A percentile compares a stretch with the other conserved stretches of the same genome.
phyloP scores from a whole-genome alignment of 2,113 vertebrate species.

The Crotophaga sulcirostris region DNA sequence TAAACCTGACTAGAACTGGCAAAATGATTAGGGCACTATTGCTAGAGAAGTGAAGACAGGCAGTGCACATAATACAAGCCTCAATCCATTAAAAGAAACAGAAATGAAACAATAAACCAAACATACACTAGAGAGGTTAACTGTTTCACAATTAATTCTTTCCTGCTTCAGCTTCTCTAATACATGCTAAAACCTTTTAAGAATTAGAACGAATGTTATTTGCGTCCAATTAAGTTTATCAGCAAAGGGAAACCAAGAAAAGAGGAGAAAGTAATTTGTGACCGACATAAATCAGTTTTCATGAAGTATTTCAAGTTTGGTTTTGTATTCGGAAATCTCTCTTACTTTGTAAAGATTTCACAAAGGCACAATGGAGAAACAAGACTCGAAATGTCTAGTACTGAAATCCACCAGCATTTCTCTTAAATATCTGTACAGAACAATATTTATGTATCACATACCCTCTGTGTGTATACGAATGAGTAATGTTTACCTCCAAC shows the following conservation, averaged over 20 bases:
- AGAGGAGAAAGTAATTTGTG: not conserved
- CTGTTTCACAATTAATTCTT: not conserved
- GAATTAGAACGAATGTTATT: not conserved
- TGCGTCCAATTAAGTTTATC: not conserved
- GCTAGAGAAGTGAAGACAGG: not conserved
- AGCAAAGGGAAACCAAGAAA: not conserved
- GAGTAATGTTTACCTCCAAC: constrained; percentile 58
- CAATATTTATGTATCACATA: not conserved
- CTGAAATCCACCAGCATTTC: not conserved
- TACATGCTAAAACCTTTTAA: not conserved
- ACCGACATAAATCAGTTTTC: not conserved
- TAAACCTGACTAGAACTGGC: not conserved
- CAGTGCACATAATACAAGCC: not conserved
- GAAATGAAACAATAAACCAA: not conserved
- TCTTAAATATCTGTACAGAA: not conserved
- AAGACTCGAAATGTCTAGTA: not conserved
- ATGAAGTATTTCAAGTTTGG: not conserved
- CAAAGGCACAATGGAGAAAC: not conserved
- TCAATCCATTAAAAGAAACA: not conserved
- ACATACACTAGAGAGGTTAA: not conserved
- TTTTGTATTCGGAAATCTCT: not conserved
- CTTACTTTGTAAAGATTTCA: not conserved
- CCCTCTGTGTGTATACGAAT: not conserved
- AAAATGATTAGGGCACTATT: not conserved
- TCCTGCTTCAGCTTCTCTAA: not conserved